phyloP scores from a whole-genome alignment of 2,888 invertebrate species.

The Thyatira batis region DNA sequence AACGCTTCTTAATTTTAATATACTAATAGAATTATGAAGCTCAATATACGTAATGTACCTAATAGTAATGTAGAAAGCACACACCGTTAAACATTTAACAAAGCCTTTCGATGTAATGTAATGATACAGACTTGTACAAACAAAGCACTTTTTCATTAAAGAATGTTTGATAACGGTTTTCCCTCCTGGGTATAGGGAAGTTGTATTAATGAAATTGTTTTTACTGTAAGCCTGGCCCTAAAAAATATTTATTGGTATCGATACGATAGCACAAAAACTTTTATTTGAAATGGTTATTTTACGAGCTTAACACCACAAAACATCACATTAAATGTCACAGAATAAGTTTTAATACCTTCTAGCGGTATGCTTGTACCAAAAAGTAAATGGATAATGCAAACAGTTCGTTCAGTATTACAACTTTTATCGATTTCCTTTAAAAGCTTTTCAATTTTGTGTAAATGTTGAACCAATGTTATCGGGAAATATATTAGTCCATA shows the following conservation, averaged over 20 bases:
- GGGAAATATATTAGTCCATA: constrained; percentile 5
- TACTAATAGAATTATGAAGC: too few relatives aligned
- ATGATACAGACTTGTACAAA: background rate
- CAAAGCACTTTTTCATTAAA: background rate
- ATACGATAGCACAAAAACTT: background rate
- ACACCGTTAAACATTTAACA: background rate
- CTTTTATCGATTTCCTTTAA: constrained; percentile 13
- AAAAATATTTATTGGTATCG: background rate
- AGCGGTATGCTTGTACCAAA: background rate
- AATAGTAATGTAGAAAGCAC: background rate
- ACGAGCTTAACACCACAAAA: background rate
- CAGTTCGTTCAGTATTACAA: background rate
- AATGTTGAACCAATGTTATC: constrained; percentile 16
- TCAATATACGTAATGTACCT: background rate
- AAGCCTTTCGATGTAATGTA: background rate
- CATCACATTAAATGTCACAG: background rate
- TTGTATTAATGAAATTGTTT: constrained; percentile 1
- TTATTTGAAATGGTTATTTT: background rate
- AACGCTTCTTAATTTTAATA: too few relatives aligned
- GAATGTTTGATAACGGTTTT: constrained; percentile 1
- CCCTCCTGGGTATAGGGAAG: background rate
- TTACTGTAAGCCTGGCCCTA: background rate
- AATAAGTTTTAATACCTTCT: background rate
- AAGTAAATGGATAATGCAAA: background rate
- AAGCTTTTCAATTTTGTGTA: constrained; percentile 17